Evolutionary conservation across 2,113 vertebrate species (phyloP), one percentile per base, ranked within the genome.

Genomic region (Dermatemys mawii): DNA sequence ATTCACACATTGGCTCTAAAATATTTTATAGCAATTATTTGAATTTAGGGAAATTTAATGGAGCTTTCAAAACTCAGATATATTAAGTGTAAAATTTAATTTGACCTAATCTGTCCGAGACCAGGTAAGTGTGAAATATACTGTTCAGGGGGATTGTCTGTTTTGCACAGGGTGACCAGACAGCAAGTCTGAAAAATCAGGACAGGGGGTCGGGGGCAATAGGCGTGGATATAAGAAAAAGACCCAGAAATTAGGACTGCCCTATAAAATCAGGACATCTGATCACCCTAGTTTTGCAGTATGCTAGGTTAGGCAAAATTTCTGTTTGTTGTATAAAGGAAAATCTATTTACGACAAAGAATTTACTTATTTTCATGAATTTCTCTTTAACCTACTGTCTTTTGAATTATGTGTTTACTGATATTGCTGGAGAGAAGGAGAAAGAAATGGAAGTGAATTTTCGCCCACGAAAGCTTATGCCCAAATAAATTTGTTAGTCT

Each of bases 31-130:
- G 73, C 84, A 93, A 96, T 94, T 94, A 94, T 95, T 78, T 94
- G 91, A 93, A 87, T 0, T 5, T 70, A 90, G 84, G 3, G 29
- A 88, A 93, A 90, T 85, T 94, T 93, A 92, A 93, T 94, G 90
- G 90, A 97, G 92, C 84, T 95, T 97, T 93, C 93, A 87, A 90
- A 96, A 94, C 91, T 95, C 95, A 95, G 90, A 94, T 83, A 84
- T 80, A 44, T 44, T 92, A 81, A 90, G 87, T 84, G 92, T 12
- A 1, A 94, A 94, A 96, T 91, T 93, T 87, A 87, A 87, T 93
- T 95, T 94, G 63, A 91, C 63, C 81, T 97, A 95, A 97, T 97
- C 94, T 95, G 55, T 90, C 80, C 86, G 87, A 95, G 94, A 93
- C 63, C 89, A 88, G 83, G n/a, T 78, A 93, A 94, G 85, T 96